Conservation (phyloP, 35 echinoderm and acorn worm genomes). For the Ophioderma brevispina region DNA sequence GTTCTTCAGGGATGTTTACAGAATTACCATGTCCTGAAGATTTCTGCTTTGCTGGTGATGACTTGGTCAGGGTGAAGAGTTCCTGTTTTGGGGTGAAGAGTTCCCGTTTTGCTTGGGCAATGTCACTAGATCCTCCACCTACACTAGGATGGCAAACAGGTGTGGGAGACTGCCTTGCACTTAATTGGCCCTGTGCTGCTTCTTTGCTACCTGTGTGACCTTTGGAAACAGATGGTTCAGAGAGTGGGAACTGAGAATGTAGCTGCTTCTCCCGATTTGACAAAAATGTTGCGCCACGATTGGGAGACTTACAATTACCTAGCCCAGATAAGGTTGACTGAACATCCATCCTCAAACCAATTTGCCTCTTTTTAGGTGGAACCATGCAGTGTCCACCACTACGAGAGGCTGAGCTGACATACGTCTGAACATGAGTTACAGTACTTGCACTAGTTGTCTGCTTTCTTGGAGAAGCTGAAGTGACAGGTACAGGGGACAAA, state of each 20-base stretch:
- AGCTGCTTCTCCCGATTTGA: too few relatives aligned
- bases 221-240: too few relatives aligned
- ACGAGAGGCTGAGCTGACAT: background rate
- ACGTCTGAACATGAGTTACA: background rate
- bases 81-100: background rate
- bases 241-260: too few relatives aligned
- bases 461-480: background rate
- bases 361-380: background rate
- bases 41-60: background rate
- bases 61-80: background rate
- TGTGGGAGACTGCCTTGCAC: too few relatives aligned
- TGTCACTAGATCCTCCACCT: too few relatives aligned
- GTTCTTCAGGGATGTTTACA: background rate
- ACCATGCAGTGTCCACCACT: background rate
- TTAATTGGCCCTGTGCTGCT: too few relatives aligned
- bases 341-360: too few relatives aligned
- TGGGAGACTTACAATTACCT: too few relatives aligned
- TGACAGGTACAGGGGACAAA: background rate
- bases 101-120: background rate
- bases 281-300: too few relatives aligned
- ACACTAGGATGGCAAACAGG: too few relatives aligned
- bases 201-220: too few relatives aligned
- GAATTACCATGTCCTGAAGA: background rate
- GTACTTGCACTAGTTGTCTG: background rate
- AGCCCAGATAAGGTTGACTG: too few relatives aligned